phyloP scores from a whole-genome alignment of 2,113 vertebrate species.

The Miniopterus natalensis region DNA sequence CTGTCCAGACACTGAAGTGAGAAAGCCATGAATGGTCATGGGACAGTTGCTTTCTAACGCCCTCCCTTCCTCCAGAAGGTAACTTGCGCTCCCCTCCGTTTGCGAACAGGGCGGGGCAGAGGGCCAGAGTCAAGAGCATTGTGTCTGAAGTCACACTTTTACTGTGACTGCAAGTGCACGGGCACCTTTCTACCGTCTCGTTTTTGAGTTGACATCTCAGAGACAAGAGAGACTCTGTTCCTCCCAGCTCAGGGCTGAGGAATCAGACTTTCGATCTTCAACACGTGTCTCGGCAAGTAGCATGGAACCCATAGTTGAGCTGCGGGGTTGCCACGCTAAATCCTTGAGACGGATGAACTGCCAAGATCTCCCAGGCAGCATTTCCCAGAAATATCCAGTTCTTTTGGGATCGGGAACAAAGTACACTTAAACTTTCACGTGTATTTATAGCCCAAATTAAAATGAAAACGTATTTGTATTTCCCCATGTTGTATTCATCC shows the following conservation, averaged over 20 bases:
- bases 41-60: neutral
- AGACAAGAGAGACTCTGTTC: neutral
- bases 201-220: neutral
- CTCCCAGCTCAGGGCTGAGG: neutral
- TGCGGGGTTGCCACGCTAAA: neutral
- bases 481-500: neutral
- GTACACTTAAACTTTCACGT: conserved; percentile 7
- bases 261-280: neutral
- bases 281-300: neutral
- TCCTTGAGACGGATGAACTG: neutral
- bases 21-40: neutral
- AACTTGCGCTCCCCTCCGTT: neutral
- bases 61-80: neutral
- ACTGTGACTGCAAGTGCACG: neutral
- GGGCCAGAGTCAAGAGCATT: neutral
- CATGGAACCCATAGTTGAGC: neutral
- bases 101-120: neutral
- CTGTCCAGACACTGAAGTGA: neutral
- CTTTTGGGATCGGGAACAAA: conserved; percentile 17
- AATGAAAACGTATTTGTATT: conserved; percentile 44
- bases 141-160: neutral
- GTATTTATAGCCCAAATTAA: conserved; percentile 11
- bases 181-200: neutral
- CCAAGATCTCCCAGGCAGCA: neutral
- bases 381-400: conserved; percentile 22